Base-by-base conservation (phyloP, 1,140 invertebrate genomes). In the Anoplophora glabripennis region DNA sequence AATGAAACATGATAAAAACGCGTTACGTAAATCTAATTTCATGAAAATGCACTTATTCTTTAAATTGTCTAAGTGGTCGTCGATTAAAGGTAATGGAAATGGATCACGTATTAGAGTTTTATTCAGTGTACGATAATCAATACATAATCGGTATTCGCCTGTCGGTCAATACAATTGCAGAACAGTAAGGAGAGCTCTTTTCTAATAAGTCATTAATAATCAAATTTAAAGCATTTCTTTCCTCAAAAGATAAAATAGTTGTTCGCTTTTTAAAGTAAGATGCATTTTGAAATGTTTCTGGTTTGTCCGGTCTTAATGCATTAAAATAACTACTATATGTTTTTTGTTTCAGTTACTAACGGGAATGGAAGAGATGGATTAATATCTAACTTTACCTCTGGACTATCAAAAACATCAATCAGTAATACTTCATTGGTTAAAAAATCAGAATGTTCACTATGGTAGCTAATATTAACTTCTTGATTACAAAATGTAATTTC, bases 1-100 rank as follows among this genome's bases (percentile, higher is more conserved):
- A 77, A 37, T 8, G 57, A 59, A 1, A 72, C 63, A 28, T 72
- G 69, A 48, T 68, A 63, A 41, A 68, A 72, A 7, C n/a, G 63
- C 66, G 10, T 48, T 48, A n/a, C 44, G 57, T 7, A 73, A 38
- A 58, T 74, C 67, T 5, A 69, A 46, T 7, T 58, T 62, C 12
- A 63, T 69, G 54, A 74, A 77, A 12, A 66, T 47, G 17, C 60
- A 57, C 53, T 45, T 61, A 9, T 59, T 53, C 21, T 38, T 42
- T 17, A 75, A 14, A 10, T 47, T 28, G 28, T 71, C 67, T 3
- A 76, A 37, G 46, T 63, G 64, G 28, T 80, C 76, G n/a, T 78
- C 77, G 1, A 74, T 74, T 12, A 64, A 44, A 5, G 71, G 71
- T 1, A 72, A 34, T 0, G 65, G 71, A 44, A 59, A 74, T 15